Evolutionary conservation across 2,797 vertebrate genomes (phyloP).

Genomic region (Acrossocheilus fasciatus): DNA sequence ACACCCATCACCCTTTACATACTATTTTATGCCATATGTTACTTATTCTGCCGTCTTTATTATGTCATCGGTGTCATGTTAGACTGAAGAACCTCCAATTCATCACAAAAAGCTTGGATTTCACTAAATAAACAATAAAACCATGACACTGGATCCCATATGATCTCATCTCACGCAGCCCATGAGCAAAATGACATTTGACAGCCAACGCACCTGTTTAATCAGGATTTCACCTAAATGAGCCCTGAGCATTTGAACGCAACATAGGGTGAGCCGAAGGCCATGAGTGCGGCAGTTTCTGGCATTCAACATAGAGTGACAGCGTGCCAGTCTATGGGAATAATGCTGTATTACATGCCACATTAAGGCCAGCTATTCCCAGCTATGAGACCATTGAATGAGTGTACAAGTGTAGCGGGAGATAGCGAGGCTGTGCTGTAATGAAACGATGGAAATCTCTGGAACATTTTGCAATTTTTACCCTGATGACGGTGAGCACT

Average conservation of each 20-base stretch:
- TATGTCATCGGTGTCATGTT: neutral
- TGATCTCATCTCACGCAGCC: conserved; percentile 17
- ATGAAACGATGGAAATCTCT: conserved; percentile 61
- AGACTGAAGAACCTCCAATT: neutral
- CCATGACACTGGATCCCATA: conserved; percentile 21
- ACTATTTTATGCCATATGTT: neutral
- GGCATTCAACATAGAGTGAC: conserved; percentile 37
- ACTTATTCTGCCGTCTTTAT: neutral
- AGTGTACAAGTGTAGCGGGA: conserved; percentile 37
- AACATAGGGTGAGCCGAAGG: conserved; percentile 17
- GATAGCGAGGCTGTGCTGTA: conserved; percentile 32
- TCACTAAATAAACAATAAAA: conserved; percentile 11
- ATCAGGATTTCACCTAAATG: conserved; percentile 28
- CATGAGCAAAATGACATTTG: conserved; percentile 29
- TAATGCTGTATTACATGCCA: conserved; percentile 51
- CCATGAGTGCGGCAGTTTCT: conserved; percentile 7
- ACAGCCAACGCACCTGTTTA: conserved; percentile 32
- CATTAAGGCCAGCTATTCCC: conserved; percentile 58
- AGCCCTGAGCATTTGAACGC: conserved; percentile 20
- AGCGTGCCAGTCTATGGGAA: conserved; percentile 24
- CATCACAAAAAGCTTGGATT: conserved; percentile 24
- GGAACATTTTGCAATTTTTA: conserved; percentile 44
- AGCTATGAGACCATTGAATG: conserved; percentile 52
- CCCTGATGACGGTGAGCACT: conserved; percentile 53
- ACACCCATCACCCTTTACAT: neutral